A percentile compares a stretch with the other conserved stretches of the same genome.
Conservation (phyloP, 2,888 invertebrate species). For the Drosophila silvestris region DNA sequence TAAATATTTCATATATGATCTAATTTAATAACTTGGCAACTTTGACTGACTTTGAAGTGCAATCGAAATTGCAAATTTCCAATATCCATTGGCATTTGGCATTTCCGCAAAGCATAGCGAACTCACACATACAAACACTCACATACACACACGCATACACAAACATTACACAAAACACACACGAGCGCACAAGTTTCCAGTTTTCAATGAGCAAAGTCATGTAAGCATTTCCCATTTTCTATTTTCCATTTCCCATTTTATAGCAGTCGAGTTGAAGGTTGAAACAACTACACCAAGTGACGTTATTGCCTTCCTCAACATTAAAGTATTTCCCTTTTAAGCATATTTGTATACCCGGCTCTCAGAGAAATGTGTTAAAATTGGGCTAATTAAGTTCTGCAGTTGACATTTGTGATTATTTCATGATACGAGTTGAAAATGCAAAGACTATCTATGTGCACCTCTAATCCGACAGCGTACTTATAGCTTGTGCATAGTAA, state of each 20-base stretch:
- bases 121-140: slow-evolving; percentile 10
- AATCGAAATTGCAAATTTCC: slow-evolving; percentile 79
- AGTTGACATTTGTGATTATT: neutral
- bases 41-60: slow-evolving; percentile 74
- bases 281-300: slow-evolving; percentile 19
- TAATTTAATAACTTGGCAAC: slow-evolving; percentile 76
- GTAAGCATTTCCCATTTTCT: slow-evolving; percentile 62
- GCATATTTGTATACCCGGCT: slow-evolving; percentile 2
- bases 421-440: neutral
- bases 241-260: slow-evolving; percentile 35
- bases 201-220: slow-evolving; percentile 61
- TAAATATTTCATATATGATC: slow-evolving; percentile 79
- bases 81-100: slow-evolving; percentile 74
- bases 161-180: slow-evolving; percentile 3
- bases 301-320: slow-evolving; percentile 20
- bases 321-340: slow-evolving; percentile 28
- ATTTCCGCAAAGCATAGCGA: slow-evolving; percentile 44
- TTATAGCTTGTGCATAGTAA: neutral
- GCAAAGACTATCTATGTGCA: neutral
- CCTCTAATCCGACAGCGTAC: neutral
- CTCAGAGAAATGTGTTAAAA: neutral
- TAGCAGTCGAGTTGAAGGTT: slow-evolving; percentile 21
- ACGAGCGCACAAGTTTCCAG: slow-evolving; percentile 47
- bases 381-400: neutral
- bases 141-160: slow-evolving; percentile 1